phyloP scores from a whole-genome alignment of 2,888 invertebrate species.

The Polymixis lichenea region DNA sequence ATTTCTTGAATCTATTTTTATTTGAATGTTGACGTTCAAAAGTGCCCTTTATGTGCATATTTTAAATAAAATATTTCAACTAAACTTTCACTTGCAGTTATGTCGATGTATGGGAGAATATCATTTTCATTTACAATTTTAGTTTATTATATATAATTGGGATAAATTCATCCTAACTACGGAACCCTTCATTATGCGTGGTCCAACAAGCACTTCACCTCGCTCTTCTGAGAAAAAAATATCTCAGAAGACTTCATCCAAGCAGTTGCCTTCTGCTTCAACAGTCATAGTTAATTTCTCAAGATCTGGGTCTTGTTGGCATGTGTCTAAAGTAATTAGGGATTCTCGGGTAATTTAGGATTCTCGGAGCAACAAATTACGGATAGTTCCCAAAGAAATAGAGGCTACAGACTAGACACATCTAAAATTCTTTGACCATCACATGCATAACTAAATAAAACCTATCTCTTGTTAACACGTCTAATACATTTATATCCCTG shows the following conservation, averaged over 20 bases:
- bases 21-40: too few relatives aligned
- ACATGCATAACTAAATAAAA: not conserved
- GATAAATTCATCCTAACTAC: too few relatives aligned
- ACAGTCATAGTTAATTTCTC: not conserved
- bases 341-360: slow-evolving; percentile 16
- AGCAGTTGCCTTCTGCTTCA: not conserved
- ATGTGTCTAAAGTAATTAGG: slow-evolving; percentile 37
- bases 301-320: slow-evolving; percentile 21
- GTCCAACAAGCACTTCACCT: too few relatives aligned
- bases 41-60: too few relatives aligned
- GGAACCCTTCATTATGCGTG: too few relatives aligned
- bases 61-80: too few relatives aligned
- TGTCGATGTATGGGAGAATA: too few relatives aligned
- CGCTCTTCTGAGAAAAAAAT: too few relatives aligned
- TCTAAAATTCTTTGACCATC: slow-evolving; percentile 15
- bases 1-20: too few relatives aligned
- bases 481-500: slow-evolving; percentile 9
- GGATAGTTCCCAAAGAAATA: slow-evolving; percentile 13
- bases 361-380: slow-evolving; percentile 12
- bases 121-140: too few relatives aligned
- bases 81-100: too few relatives aligned
- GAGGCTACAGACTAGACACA: not conserved
- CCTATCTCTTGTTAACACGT: not conserved
- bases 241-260: not conserved
- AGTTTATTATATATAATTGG: too few relatives aligned